phyloP scores from a whole-genome alignment of 2,888 invertebrate genomes.

The Isotomurus palustris region DNA sequence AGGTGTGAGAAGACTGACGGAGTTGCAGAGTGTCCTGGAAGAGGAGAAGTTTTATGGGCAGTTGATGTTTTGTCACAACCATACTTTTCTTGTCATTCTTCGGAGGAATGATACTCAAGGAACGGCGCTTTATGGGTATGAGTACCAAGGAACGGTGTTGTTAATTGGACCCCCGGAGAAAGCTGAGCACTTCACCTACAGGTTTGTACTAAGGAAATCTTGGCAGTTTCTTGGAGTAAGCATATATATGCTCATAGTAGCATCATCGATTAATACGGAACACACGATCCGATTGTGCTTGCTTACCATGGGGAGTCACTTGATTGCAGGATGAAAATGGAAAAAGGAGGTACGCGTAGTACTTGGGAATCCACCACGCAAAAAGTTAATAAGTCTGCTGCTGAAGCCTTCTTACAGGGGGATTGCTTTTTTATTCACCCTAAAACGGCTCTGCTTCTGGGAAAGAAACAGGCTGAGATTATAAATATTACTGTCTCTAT shows the following conservation, averaged over 20 bases:
- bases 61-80: constrained; percentile 5
- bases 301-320: no score
- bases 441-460: not conserved
- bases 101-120: not conserved
- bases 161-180: constrained; percentile 5
- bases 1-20: not conserved
- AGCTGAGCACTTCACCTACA: constrained; percentile 11
- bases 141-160: constrained; percentile 14
- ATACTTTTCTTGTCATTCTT: constrained; percentile 9
- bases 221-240: not conserved
- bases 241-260: no score
- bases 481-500: no score
- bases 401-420: constrained; percentile 5
- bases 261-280: no score
- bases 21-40: no score
- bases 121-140: not conserved
- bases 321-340: constrained; percentile 14
- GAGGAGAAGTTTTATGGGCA: constrained; percentile 8
- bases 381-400: constrained; percentile 5
- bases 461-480: no score
- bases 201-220: constrained; percentile 3
- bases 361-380: constrained; percentile 15
- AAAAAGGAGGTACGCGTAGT: not conserved
- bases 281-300: no score
- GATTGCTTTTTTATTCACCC: constrained; percentile 13